Conservation (phyloP, 2,888 invertebrate genomes). For the Euclidia mi region DNA sequence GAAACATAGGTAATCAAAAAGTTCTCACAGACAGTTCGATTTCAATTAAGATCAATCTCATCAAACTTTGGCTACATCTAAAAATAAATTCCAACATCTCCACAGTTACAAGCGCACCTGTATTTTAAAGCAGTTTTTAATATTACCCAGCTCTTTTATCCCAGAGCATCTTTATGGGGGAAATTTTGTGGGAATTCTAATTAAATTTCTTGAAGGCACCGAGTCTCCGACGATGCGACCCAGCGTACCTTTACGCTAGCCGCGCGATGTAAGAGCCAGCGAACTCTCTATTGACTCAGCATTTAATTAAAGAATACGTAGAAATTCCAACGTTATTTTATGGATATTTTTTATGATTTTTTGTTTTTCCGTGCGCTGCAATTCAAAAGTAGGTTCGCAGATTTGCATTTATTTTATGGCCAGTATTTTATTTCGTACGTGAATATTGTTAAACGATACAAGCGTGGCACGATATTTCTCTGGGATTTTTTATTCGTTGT, state of each 20-base stretch:
- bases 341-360: no score
- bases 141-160: conserved; percentile 68
- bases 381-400: no score
- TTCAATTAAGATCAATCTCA: not conserved
- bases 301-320: conserved; percentile 5
- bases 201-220: conserved; percentile 80
- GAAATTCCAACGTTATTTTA: no score
- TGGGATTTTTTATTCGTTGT: no score
- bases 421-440: no score
- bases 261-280: not conserved
- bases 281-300: not conserved
- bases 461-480: no score
- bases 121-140: conserved; percentile 30
- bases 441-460: no score
- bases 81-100: conserved; percentile 11
- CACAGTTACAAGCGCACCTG: not conserved
- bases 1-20: no score
- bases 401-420: no score
- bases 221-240: conserved; percentile 67
- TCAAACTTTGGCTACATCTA: not conserved
- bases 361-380: no score
- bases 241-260: conserved; percentile 20
- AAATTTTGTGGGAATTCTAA: conserved; percentile 81
- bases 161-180: conserved; percentile 76
- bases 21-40: no score